Percentiles rank a stretch among this genome's conserved stretches.
Conservation (phyloP, 2,888 invertebrate genomes). For the Drosophila flavopinicola region DNA sequence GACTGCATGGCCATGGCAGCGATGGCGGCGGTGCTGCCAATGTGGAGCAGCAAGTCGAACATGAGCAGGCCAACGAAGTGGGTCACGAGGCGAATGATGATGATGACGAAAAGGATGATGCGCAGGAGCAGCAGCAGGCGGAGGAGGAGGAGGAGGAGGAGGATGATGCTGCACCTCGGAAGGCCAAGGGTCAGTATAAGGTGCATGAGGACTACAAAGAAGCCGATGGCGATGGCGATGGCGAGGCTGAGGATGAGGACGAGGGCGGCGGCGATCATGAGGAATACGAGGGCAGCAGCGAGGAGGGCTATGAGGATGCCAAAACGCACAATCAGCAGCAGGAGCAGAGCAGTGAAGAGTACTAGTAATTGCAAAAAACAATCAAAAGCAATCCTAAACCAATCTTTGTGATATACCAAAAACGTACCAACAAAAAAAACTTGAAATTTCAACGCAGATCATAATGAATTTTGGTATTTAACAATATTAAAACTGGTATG, state of each 20-base stretch:
- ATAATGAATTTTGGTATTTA: conserved; percentile 4
- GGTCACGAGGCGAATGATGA: conserved; percentile 15
- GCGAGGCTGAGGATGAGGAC: conserved; percentile 29
- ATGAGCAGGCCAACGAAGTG: conserved; percentile 36
- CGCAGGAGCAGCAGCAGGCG: conserved; percentile 9
- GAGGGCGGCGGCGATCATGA: conserved; percentile 60
- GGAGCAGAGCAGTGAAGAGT: conserved; percentile 55
- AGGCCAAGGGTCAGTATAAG: conserved; percentile 41
- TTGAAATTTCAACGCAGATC: background rate
- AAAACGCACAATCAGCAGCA: conserved; percentile 52
- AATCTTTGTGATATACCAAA: conserved; percentile 21
- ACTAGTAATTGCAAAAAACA: too few species aligned
- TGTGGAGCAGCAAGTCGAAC: conserved; percentile 60
- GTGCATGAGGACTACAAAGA: conserved; percentile 57
- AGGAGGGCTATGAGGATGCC: conserved; percentile 73
- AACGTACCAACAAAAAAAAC: background rate
- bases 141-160: conserved; percentile 9
- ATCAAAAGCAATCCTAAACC: too few species aligned
- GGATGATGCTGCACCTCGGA: conserved; percentile 10
- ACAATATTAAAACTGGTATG: background rate
- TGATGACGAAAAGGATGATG: conserved; percentile 3
- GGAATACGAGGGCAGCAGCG: conserved; percentile 65
- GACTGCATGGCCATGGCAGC: conserved; percentile 76
- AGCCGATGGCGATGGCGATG: conserved; percentile 30
- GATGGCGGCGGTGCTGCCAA: conserved; percentile 25